A percentile compares a stretch with the other conserved stretches of the same genome.
These are phyloP conservation scores for Aleiodes leptofemur DNA, from an alignment of 2,888 invertebrate species.

Conservation along the genomic window DNA sequence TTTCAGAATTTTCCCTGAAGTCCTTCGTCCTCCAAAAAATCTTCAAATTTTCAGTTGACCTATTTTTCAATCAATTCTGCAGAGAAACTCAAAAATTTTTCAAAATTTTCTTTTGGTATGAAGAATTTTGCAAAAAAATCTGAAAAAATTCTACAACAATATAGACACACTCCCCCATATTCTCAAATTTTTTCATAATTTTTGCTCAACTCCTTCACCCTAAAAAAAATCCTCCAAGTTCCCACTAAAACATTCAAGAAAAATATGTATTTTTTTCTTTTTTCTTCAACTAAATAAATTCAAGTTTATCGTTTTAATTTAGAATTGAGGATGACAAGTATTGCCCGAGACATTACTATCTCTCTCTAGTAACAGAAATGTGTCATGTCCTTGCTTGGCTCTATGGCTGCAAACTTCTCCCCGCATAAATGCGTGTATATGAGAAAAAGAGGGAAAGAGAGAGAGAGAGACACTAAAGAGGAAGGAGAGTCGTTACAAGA, in stretches of 20 bases:
- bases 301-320: too few relatives aligned
- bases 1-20: too few relatives aligned
- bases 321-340: too few relatives aligned
- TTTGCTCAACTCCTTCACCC: too few relatives aligned
- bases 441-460: conserved; percentile 33
- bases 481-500: conserved; percentile 23
- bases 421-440: background rate
- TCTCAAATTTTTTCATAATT: too few relatives aligned
- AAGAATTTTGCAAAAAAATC: background rate
- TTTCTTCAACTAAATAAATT: too few relatives aligned
- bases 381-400: conserved; percentile 69
- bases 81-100: too few relatives aligned
- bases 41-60: background rate
- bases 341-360: background rate
- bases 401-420: conserved; percentile 8
- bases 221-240: too few relatives aligned
- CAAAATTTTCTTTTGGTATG: too few relatives aligned
- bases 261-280: too few relatives aligned
- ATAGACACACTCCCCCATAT: too few relatives aligned
- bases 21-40: background rate
- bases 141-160: background rate
- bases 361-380: conserved; percentile 60
- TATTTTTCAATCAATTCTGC: background rate
- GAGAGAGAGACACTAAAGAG: conserved; percentile 29
- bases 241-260: too few relatives aligned